Percentiles rank a stretch among this genome's conserved stretches.
These are phyloP conservation scores for Perccottus glenii DNA, from an alignment of 2,113 vertebrate genomes.

Conservation along the genomic window DNA sequence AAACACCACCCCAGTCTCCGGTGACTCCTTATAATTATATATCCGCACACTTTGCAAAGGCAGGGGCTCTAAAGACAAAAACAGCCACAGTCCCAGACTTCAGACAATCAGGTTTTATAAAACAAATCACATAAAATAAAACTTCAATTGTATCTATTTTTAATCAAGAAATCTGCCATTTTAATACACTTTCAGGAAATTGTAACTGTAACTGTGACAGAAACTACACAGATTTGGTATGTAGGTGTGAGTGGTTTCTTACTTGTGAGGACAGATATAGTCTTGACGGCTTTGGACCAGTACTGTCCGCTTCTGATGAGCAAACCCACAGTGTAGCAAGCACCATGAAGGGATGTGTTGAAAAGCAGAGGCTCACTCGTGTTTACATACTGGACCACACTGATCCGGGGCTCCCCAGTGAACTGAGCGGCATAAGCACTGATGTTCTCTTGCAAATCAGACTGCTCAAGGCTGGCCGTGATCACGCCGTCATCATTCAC, in stretches of 20 bases:
- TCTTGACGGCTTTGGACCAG: conserved; percentile 83
- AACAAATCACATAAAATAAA: not conserved
- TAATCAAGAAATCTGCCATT: too few species aligned
- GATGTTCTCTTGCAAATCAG: conserved; percentile 82
- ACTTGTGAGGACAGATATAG: conserved; percentile 90
- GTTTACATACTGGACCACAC: conserved; percentile 85
- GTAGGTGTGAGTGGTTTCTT: conserved; percentile 59
- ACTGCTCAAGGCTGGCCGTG: conserved; percentile 80
- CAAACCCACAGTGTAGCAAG: conserved; percentile 89
- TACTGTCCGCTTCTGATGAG: conserved; percentile 79
- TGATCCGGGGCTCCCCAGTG: conserved; percentile 87
- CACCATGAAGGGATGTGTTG: conserved; percentile 88
- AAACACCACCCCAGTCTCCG: conserved; percentile 94
- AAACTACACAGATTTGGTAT: not conserved
- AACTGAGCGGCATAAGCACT: conserved; percentile 88
- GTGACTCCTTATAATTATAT: conserved; percentile 88
- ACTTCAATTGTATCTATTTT: not conserved
- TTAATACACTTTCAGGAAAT: too few species aligned
- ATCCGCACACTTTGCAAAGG: conserved; percentile 87
- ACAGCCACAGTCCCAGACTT: not conserved
- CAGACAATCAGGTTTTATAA: not conserved
- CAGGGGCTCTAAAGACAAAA: conserved; percentile 83
- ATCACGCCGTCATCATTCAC: conserved; percentile 83
- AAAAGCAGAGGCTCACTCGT: conserved; percentile 83
- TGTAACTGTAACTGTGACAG: not conserved